Conservation (phyloP, 2,888 invertebrate species). For the Muschampia plurimacula region DNA sequence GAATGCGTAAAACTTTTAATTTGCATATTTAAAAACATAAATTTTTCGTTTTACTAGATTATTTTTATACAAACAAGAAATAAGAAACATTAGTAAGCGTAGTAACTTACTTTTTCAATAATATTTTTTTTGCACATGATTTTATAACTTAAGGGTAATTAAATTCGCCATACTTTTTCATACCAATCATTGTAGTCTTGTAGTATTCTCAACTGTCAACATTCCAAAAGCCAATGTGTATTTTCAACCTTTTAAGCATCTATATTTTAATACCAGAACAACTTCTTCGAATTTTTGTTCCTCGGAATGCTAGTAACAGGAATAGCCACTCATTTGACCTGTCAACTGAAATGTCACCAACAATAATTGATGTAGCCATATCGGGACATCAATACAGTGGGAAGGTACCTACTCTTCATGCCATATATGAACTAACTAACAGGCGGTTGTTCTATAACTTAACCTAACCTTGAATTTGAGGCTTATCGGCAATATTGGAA, state of each 20-base stretch:
- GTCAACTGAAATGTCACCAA: slow-evolving; percentile 54
- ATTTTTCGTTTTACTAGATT: too few species aligned
- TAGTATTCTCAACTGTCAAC: slow-evolving; percentile 2
- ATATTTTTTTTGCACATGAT: too few species aligned
- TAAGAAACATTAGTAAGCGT: too few species aligned
- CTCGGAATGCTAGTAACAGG: slow-evolving; percentile 16
- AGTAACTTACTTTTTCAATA: too few species aligned
- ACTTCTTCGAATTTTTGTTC: slow-evolving; percentile 16
- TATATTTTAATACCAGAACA: not conserved
- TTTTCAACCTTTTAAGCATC: not conserved
- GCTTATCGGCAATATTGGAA: slow-evolving; percentile 25
- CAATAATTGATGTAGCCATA: slow-evolving; percentile 54
- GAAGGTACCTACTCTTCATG: slow-evolving; percentile 40
- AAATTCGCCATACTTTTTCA: not conserved
- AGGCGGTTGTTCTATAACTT: slow-evolving; percentile 45
- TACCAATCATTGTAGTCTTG: not conserved
- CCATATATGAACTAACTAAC: slow-evolving; percentile 46
- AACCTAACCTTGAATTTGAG: slow-evolving; percentile 47
- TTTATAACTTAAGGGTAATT: too few species aligned
- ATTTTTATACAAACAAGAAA: too few species aligned
- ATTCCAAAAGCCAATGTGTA: slow-evolving; percentile 18
- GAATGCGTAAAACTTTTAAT: not conserved
- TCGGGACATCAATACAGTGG: slow-evolving; percentile 48
- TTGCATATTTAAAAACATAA: too few species aligned
- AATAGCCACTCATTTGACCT: slow-evolving; percentile 43